Percentiles rank a stretch among this genome's conserved stretches.
Conservation (phyloP, 2,888 invertebrate genomes). For the Orthosia cruda region DNA sequence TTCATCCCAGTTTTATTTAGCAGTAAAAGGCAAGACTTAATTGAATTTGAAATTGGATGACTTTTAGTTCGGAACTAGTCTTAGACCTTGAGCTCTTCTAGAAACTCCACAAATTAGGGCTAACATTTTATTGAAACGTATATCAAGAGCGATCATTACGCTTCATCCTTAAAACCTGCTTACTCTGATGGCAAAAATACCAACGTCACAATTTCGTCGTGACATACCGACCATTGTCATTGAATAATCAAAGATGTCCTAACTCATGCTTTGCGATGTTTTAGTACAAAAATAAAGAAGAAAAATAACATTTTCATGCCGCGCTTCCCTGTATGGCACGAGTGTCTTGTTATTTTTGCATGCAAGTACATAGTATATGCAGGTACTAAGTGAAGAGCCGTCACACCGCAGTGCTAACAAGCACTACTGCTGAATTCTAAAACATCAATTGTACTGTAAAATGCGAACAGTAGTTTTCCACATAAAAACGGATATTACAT, state of each 20-base stretch:
- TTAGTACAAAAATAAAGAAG: conserved; percentile 23
- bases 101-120: conserved; percentile 28
- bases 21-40: conserved; percentile 30
- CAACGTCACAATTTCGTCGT: conserved; percentile 9
- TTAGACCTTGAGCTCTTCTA: background rate
- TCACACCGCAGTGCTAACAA: conserved; percentile 64
- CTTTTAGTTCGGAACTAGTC: conserved; percentile 19
- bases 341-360: conserved; percentile 70
- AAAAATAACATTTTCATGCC: conserved; percentile 37
- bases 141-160: conserved; percentile 11
- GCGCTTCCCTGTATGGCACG: conserved; percentile 18
- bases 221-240: conserved; percentile 50
- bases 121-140: conserved; percentile 20
- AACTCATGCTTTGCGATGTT: conserved; percentile 25
- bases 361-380: conserved; percentile 39
- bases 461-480: conserved; percentile 53
- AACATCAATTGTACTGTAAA: conserved; percentile 66
- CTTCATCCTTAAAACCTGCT: conserved; percentile 9
- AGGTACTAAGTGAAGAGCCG: conserved; percentile 61
- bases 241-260: conserved; percentile 42
- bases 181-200: conserved; percentile 14
- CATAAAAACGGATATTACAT: conserved; percentile 36
- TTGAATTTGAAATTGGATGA: conserved; percentile 40
- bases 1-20: conserved; percentile 26
- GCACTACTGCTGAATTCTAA: conserved; percentile 65